A percentile compares a stretch with the other conserved stretches of the same genome.
These are phyloP conservation scores for Furcula furcula DNA, from an alignment of 2,888 invertebrate genomes.

Conservation along the genomic window DNA sequence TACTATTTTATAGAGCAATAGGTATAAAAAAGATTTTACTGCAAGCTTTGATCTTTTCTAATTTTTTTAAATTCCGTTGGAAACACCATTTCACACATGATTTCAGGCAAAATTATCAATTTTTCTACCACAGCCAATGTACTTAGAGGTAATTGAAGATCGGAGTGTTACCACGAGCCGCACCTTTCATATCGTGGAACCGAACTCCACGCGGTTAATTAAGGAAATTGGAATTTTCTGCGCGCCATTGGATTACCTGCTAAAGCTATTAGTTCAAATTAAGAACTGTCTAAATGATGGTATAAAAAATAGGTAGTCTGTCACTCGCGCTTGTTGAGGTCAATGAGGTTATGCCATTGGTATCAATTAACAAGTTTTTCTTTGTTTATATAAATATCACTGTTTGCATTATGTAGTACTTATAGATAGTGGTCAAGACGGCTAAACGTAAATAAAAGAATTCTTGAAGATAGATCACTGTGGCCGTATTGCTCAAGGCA, in stretches of 20 bases:
- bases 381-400: too few species aligned
- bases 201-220: constrained; percentile 73
- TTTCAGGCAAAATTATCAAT: neutral
- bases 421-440: too few species aligned
- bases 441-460: too few species aligned
- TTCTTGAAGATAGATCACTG: too few species aligned
- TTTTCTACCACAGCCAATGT: constrained; percentile 16
- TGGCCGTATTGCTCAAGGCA: too few species aligned
- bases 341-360: constrained; percentile 29
- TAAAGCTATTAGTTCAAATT: constrained; percentile 80
- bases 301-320: constrained; percentile 45
- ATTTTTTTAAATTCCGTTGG: too few species aligned
- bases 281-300: constrained; percentile 62
- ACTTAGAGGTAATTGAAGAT: constrained; percentile 62
- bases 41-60: too few species aligned
- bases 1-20: too few species aligned
- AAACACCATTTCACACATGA: neutral
- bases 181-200: constrained; percentile 68
- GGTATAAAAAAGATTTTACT: too few species aligned
- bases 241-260: constrained; percentile 70
- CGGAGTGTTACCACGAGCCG: constrained; percentile 66
- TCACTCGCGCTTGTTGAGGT: constrained; percentile 37
- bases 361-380: constrained; percentile 38
- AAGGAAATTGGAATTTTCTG: constrained; percentile 81
- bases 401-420: too few species aligned